Evolutionary conservation across 2,113 vertebrate species (phyloP).

Genomic region (Leptosomus discolor): DNA sequence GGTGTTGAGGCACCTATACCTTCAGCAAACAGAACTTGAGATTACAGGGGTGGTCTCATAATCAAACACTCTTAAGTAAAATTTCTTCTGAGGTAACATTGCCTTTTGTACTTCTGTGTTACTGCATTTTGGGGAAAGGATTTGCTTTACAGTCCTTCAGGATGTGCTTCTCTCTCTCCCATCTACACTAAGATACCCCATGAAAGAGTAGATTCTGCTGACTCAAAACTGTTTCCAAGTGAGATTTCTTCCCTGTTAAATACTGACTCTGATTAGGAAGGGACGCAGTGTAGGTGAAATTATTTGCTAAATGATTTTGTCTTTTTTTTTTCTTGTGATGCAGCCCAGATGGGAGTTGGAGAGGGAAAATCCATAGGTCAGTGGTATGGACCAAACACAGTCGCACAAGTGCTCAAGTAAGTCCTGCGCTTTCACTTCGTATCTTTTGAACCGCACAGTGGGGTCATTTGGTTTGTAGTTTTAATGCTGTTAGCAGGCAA

Average conservation of each 20-base stretch:
- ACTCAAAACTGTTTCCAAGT: neutral
- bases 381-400: conserved; percentile 99
- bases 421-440: neutral
- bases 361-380: conserved; percentile 98
- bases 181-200: neutral
- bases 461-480: neutral
- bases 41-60: neutral
- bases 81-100: neutral
- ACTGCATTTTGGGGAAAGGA: neutral
- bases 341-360: conserved; percentile 99
- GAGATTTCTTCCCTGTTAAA: neutral
- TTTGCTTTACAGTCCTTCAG: neutral
- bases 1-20: neutral
- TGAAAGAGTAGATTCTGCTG: neutral
- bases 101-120: neutral
- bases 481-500: neutral
- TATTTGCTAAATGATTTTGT: neutral
- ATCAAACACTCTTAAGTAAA: neutral
- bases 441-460: neutral
- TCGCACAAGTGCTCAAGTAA: conserved; percentile 97
- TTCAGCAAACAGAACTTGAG: neutral
- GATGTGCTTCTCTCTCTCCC: neutral
- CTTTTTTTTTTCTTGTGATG: conserved; percentile 3
- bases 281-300: neutral
- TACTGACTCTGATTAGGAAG: neutral